Evolutionary conservation across 2,113 vertebrate species (phyloP).

Genomic region (Numida meleagris): DNA sequence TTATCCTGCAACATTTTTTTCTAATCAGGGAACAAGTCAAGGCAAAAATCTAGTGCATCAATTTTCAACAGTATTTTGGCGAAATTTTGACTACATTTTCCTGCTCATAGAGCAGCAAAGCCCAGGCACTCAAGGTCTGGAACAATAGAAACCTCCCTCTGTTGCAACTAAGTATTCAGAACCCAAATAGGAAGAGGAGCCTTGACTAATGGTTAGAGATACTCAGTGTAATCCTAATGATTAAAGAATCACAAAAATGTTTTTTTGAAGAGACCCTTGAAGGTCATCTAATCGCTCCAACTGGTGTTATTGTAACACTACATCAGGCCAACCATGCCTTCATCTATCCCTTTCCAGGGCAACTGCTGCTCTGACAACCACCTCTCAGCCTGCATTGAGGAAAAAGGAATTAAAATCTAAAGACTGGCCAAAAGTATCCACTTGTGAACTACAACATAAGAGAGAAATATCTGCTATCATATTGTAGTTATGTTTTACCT

Average conservation of each 20-base stretch:
- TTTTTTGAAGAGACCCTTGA: background rate
- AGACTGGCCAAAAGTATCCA: background rate
- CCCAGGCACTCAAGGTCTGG: background rate
- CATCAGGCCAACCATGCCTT: background rate
- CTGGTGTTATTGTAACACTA: background rate
- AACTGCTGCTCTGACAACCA: background rate
- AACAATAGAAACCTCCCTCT: background rate
- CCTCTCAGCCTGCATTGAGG: background rate
- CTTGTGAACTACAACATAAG: background rate
- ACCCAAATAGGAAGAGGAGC: background rate
- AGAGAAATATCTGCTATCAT: background rate
- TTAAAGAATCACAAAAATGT: background rate
- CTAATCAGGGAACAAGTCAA: background rate
- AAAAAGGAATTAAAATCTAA: background rate
- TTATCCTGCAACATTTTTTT: background rate
- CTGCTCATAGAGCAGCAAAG: background rate
- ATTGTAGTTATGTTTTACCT: background rate
- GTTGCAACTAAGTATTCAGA: background rate
- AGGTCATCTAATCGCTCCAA: background rate
- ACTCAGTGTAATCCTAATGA: background rate
- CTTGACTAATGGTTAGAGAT: background rate
- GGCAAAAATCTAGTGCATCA: background rate
- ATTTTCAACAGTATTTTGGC: background rate
- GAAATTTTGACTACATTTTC: background rate
- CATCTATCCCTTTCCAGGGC: background rate